These are phyloP conservation scores for Parthenolecanium corni DNA, from an alignment of 2,888 invertebrate genomes.

Conservation along the genomic window DNA sequence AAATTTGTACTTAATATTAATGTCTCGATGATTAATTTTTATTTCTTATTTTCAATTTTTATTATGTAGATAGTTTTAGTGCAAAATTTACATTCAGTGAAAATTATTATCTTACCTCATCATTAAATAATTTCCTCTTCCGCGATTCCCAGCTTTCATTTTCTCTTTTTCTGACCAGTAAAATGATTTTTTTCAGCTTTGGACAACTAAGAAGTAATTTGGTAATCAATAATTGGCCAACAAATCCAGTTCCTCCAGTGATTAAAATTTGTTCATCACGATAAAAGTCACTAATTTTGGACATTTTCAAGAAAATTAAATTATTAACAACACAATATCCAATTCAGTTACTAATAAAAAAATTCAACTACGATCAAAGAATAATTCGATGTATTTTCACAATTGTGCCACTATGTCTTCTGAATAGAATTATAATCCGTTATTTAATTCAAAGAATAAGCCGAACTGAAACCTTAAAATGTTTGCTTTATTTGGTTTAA, in stretches of 20 bases:
- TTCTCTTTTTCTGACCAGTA: neutral
- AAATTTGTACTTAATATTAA: too few relatives aligned
- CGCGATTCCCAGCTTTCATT: neutral
- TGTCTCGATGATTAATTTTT: too few relatives aligned
- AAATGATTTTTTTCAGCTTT: constrained; percentile 6
- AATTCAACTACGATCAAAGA: neutral
- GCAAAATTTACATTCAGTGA: too few relatives aligned
- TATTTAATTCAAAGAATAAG: too few relatives aligned
- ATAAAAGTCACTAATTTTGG: neutral
- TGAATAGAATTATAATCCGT: too few relatives aligned
- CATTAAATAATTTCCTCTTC: neutral
- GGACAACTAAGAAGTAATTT: constrained; percentile 15
- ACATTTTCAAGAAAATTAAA: constrained; percentile 11
- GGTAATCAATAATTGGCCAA: constrained; percentile 9
- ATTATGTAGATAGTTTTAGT: too few relatives aligned
- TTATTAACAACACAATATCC: too few relatives aligned
- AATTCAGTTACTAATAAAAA: neutral
- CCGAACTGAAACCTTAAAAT: too few relatives aligned
- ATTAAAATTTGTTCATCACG: constrained; percentile 8
- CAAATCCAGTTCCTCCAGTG: constrained; percentile 17
- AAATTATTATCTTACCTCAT: constrained; percentile 16
- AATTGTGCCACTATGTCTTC: too few relatives aligned
- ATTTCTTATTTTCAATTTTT: too few relatives aligned
- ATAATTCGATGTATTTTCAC: too few relatives aligned
- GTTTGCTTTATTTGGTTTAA: too few relatives aligned